Evolutionary conservation across 23 tunicate genomes (phyloP), one percentile per base, ranked within the genome.

Genomic region (Trididemnum miniatum): DNA sequence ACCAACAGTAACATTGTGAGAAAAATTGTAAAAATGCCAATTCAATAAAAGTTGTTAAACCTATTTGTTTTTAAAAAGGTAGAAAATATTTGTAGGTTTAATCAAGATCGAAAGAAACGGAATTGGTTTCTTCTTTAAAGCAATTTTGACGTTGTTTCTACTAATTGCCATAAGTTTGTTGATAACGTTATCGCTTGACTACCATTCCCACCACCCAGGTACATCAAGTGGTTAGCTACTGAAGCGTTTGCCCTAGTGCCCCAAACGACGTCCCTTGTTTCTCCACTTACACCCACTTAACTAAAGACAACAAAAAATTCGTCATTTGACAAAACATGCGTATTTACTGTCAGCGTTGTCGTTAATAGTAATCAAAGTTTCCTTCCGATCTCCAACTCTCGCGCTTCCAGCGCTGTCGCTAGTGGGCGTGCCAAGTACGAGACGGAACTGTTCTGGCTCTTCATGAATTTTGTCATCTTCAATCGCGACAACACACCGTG

Each of bases 331-430:
- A 81, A n/a, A n/a, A n/a, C n/a, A n/a, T n/a, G n/a, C n/a, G n/a
- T n/a, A n/a, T 92, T 88, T 84, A 93, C 98, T 60, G 79, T 95
- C 99, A 31, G 89, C 96, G 34, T 90, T 87, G 59, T 95, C 96
- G 3, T 74, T 86, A 37, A 95, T 90, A 1, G 81, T 87, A 40
- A 95, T 71, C 26, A 87, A 34, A 12, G 83, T 83, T 80, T 95
- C 99, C 20, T 77, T 35, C 34, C 36, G 66, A 9, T 90, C 81
- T 39, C 99, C 99, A 34, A 95, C 60, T 63, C 83, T 44, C 0
- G 99, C 96, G 22, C 66, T 72, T 24, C 86, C 96, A 4, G 86
- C 87, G 65, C 80, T 81, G 35, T 75, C 93, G 49, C 89, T 88
- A 27, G 81, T 35, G 18, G 99, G 96, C 54, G 92, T 72, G 30